Conservation (phyloP, 2,113 vertebrate species). For the Amblyopsis rosae region DNA sequence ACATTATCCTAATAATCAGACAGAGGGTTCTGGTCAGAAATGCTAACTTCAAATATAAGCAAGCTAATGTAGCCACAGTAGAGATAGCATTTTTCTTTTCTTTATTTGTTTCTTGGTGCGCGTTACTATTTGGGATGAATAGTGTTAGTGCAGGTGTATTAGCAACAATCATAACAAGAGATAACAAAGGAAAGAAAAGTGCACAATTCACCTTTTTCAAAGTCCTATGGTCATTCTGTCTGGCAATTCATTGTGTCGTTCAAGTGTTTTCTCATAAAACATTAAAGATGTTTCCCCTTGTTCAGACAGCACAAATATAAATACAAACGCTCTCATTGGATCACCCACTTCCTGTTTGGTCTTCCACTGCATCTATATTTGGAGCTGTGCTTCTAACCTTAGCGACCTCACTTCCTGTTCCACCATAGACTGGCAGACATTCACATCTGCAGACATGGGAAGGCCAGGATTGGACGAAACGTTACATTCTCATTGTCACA, state of each 20-base stretch:
- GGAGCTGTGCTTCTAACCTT: slow-evolving; percentile 52
- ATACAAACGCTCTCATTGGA: background rate
- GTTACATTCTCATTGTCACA: background rate
- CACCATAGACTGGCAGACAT: slow-evolving; percentile 43
- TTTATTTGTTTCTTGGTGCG: background rate
- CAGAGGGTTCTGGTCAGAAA: no score
- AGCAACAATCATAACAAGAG: no score
- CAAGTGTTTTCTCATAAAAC: background rate
- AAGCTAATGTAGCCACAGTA: no score
- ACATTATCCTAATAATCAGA: no score
- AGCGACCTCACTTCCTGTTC: slow-evolving; percentile 72
- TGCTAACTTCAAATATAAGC: no score
- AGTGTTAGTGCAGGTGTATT: background rate
- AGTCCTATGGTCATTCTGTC: no score
- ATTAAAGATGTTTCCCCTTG: background rate
- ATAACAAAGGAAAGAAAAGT: no score
- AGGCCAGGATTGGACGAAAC: background rate
- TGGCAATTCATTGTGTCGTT: background rate
- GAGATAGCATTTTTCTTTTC: no score
- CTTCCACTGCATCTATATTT: slow-evolving; percentile 64
- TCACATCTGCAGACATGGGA: background rate
- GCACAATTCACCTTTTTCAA: no score
- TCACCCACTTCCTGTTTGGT: slow-evolving; percentile 58
- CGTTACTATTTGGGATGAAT: background rate
- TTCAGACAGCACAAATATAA: background rate